Base-by-base conservation (phyloP, 2,888 invertebrate genomes). In the Tetragonisca angustula region DNA sequence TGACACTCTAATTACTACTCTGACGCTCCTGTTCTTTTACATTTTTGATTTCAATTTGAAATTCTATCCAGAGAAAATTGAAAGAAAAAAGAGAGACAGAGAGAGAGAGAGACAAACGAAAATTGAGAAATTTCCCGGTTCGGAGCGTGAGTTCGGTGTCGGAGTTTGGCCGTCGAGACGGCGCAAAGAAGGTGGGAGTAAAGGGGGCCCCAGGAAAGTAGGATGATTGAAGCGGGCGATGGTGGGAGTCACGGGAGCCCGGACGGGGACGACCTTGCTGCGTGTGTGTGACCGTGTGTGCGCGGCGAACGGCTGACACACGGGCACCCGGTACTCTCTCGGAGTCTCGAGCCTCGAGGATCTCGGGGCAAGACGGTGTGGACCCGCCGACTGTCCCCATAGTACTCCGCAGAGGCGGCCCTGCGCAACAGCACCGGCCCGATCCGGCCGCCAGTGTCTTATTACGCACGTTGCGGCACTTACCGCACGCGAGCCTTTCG, bases 391-490 rank as follows among this genome's bases (percentile, higher is more conserved):
- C 85, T 86, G 86, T 85, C 86, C 85, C 86, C 86, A 85, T 85
- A 85, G 82, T 86, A 84, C 75, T 80, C 82, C 68, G 79, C 76
- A 68, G 85, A 77, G 79, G 73, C 80, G 84, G 85, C 85, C 85
- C 82, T 75, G 74, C 52, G 84, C 75, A 61, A 76, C 71, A 76
- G 79, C 86, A 71, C 82, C 87, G 81, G 75, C 80, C 77, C 78
- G 84, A 81, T 78, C 79, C 82, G 75, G 67, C 74, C 43, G 80
- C 74, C 91, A 90, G 90, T 91, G 89, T 88, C 91, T 91, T 90
- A 90, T 91, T 90, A 91, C 91, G 84, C 89, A 89, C 90, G 91
- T 87, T 84, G 89, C 90, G 82, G 83, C 89, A 81, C 88, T 90
- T 89, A 84, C 70, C 64, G 84, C 75, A 85, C 88, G 84, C 87